These are phyloP conservation scores for Chaetops frenatus DNA, from an alignment of 2,113 vertebrate genomes.

Conservation along the genomic window DNA sequence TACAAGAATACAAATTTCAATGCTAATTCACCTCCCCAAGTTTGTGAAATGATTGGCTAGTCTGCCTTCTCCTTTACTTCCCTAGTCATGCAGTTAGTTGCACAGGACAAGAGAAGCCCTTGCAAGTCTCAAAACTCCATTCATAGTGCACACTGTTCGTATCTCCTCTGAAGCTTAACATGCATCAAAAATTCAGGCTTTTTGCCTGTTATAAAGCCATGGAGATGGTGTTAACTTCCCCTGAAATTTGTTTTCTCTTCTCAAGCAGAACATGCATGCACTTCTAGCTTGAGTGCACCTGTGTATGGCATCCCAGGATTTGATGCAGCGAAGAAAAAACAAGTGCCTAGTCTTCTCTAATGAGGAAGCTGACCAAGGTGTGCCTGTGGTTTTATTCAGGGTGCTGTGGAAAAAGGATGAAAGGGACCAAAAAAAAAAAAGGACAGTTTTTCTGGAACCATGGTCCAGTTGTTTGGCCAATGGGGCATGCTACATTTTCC, in stretches of 20 bases:
- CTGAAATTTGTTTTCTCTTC: background rate
- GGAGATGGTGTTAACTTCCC: background rate
- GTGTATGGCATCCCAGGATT: background rate
- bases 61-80: background rate
- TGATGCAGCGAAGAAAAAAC: background rate
- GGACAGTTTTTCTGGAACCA: conserved; percentile 29
- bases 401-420: conserved; percentile 31
- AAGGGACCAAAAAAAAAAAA: conserved; percentile 22
- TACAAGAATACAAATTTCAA: background rate
- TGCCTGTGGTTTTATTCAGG: conserved; percentile 52
- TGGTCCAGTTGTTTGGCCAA: conserved; percentile 43
- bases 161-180: background rate
- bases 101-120: background rate
- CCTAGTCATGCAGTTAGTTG: background rate
- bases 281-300: background rate
- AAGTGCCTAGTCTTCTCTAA: conserved; percentile 1
- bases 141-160: background rate
- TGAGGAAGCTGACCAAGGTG: conserved; percentile 21
- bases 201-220: background rate
- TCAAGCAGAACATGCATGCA: background rate
- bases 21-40: background rate
- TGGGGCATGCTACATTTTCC: conserved; percentile 20
- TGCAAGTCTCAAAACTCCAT: background rate
- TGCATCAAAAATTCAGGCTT: background rate
- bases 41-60: background rate